Evolutionary conservation across 2,888 invertebrate genomes (phyloP).

Genomic region (Drosophila leonis): DNA sequence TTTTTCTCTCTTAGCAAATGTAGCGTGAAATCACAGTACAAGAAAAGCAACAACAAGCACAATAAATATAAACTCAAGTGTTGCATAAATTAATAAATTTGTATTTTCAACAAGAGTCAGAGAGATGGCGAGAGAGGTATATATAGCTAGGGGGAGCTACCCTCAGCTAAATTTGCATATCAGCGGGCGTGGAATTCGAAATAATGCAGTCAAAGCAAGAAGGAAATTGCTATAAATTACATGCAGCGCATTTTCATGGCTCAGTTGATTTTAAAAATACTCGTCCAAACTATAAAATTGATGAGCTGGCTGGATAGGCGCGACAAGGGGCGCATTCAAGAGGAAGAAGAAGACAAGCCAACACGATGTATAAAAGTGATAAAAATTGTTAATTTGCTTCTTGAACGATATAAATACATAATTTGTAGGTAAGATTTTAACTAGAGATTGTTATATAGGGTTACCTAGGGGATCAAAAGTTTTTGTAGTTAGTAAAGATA

Average conservation of each 20-base stretch:
- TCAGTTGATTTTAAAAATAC: slow-evolving; percentile 61
- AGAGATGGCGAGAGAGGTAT: not conserved
- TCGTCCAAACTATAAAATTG: slow-evolving; percentile 38
- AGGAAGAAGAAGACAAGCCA: not conserved
- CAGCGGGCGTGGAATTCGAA: slow-evolving; percentile 47
- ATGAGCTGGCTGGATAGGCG: slow-evolving; percentile 35
- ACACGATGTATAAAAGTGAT: slow-evolving; percentile 14
- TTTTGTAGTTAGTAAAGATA: not conserved
- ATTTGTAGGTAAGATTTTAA: not conserved
- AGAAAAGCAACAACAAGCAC: slow-evolving; percentile 35
- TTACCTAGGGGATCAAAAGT: not conserved
- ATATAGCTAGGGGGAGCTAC: slow-evolving; percentile 1
- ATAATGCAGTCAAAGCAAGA: slow-evolving; percentile 62
- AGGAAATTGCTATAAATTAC: slow-evolving; percentile 76
- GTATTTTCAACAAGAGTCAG: slow-evolving; percentile 23
- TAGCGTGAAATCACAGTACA: slow-evolving; percentile 48
- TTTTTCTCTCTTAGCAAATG: slow-evolving; percentile 43
- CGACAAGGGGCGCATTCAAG: not conserved
- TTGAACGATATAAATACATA: slow-evolving; percentile 1
- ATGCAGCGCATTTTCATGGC: slow-evolving; percentile 69
- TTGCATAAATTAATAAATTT: slow-evolving; percentile 75
- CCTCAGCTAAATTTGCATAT: slow-evolving; percentile 51
- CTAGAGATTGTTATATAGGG: not conserved
- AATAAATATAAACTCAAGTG: slow-evolving; percentile 60
- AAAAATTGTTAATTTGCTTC: slow-evolving; percentile 9